These are phyloP conservation scores for Phataginus tetradactyla DNA, from an alignment of 2,797 vertebrate genomes.

Conservation along the genomic window DNA sequence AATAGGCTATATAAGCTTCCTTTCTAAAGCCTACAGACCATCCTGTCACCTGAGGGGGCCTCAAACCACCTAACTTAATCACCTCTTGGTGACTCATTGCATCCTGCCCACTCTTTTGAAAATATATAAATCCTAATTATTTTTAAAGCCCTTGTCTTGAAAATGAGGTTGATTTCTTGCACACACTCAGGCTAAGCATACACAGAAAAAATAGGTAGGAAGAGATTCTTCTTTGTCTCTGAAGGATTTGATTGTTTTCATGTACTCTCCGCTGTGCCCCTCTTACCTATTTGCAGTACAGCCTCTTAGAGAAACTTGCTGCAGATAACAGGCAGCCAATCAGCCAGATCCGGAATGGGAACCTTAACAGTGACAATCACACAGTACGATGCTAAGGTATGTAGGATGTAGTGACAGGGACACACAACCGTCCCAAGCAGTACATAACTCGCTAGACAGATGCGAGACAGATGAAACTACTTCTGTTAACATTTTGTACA, in stretches of 20 bases:
- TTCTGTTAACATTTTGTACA: background rate
- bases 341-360: background rate
- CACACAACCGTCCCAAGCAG: background rate
- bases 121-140: slow-evolving; percentile 81
- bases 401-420: too few species aligned
- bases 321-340: background rate
- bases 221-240: background rate
- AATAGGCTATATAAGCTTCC: slow-evolving; percentile 77
- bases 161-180: slow-evolving; percentile 51
- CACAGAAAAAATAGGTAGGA: background rate
- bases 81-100: slow-evolving; percentile 61
- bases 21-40: slow-evolving; percentile 69
- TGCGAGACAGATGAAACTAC: background rate
- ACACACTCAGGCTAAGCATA: background rate
- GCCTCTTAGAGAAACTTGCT: background rate
- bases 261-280: background rate
- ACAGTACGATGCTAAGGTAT: background rate
- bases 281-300: background rate
- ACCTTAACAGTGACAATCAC: background rate
- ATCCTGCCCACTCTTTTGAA: slow-evolving; percentile 68
- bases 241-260: background rate
- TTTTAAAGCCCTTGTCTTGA: slow-evolving; percentile 74
- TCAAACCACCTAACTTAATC: slow-evolving; percentile 76
- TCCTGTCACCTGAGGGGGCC: slow-evolving; percentile 74
- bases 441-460: background rate